Evolutionary conservation across 2,888 invertebrate genomes (phyloP), one percentile per base, ranked within the genome.

Genomic region (Rhagophthalmus giganteus): DNA sequence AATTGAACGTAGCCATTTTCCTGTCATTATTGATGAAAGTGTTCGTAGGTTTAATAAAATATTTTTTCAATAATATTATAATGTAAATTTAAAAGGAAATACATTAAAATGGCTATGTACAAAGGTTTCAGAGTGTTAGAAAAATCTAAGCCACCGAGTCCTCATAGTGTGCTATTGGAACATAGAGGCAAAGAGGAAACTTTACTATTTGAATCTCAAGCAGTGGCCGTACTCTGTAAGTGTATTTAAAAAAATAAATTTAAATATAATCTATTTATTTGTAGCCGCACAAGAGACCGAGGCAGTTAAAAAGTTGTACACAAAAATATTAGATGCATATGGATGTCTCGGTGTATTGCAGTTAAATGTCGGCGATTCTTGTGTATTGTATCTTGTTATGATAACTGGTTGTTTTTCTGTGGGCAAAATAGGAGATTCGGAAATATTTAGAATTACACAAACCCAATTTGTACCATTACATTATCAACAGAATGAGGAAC

Each of bases 351-450:
- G 99, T 31, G 94, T 96, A 1, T 80, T 99, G 1, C 93, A 94
- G 67, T 75, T 93, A 32, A 89, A 90, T 74, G 86, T 88, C 51
- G 90, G 90, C 37, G 91, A 93, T 71, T 86, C 83, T 67, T 88
- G 89, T 25, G 81, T 93, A 41, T 79, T 93, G 35, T 96, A 94
- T 68, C 81, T 99, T 46, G 93, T 97, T 5, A 82, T 97, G 68
- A 90, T 99, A 40, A 96, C 93, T 8, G 95, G 96, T 24, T 98
- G 96, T 74, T 87, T 95, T 63, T 98, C 97, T 5, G 89, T 97
- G 57, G 98, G 98, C 6, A 97, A 97, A 78, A 87, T 99, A 31
- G 88, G 88, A 32, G 94, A 95, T 66, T 87, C 90, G 0, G 98
- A 99, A 79, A 88, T 99, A 52, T 97, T 96, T 74, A 85, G 94